Evolutionary conservation across 2,113 vertebrate species (phyloP).

Genomic region (Neomonachus schauinslandi): DNA sequence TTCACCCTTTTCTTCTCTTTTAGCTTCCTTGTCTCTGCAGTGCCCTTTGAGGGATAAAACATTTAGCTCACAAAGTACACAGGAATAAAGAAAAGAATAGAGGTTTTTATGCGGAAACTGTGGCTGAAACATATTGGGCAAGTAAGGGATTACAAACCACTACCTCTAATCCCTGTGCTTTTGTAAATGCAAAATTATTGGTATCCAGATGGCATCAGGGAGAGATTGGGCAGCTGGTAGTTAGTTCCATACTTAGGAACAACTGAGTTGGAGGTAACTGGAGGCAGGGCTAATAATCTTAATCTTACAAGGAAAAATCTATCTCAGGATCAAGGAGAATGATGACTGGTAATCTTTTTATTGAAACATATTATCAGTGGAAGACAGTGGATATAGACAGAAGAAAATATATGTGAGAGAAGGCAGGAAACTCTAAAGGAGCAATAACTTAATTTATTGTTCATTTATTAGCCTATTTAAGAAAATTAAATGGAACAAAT

Average conservation of each 20-base stretch:
- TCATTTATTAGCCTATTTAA: conserved; percentile 3
- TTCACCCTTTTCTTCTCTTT: not conserved
- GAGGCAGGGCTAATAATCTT: not conserved
- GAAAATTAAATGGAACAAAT: conserved; percentile 21
- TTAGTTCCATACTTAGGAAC: fast-evolving
- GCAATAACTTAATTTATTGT: not conserved
- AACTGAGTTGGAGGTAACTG: not conserved
- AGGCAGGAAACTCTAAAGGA: not conserved
- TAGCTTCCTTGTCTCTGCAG: not conserved
- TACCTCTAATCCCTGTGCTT: not conserved
- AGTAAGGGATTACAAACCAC: not conserved
- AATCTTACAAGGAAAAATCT: not conserved
- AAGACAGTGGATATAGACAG: not conserved
- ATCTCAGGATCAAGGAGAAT: not conserved
- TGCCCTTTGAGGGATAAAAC: not conserved
- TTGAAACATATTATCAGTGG: not conserved
- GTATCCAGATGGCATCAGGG: not conserved
- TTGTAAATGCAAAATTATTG: not conserved
- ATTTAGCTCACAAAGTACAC: not conserved
- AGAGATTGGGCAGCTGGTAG: not conserved
- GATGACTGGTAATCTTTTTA: not conserved
- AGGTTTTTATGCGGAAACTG: not conserved
- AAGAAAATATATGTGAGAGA: not conserved
- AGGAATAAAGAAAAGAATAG: not conserved
- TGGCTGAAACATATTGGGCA: not conserved